Evolutionary conservation across 2,888 invertebrate species (phyloP), one percentile per base, ranked within the genome.

Genomic region (Hermaeophaga mercurialis): DNA sequence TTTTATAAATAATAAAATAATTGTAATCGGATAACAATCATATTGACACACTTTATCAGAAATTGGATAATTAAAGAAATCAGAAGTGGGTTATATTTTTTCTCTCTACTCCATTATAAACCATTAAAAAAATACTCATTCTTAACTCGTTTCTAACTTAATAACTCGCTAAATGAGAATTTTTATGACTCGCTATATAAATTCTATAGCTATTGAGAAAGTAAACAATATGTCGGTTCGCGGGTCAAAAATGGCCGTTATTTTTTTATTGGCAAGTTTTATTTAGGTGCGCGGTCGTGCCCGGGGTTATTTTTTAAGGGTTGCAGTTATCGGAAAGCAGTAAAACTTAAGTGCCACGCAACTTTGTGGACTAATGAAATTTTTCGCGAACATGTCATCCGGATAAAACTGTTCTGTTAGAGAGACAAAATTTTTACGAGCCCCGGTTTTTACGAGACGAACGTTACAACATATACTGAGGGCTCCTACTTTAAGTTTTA

Each of bases 101-200:
- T n/a, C n/a, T n/a, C n/a, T n/a, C n/a, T n/a, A n/a, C n/a, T n/a
- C n/a, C n/a, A n/a, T n/a, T n/a, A n/a, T n/a, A n/a, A n/a, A n/a
- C n/a, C n/a, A n/a, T n/a, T n/a, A n/a, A n/a, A n/a, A n/a, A n/a
- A n/a, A n/a, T n/a, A n/a, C n/a, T n/a, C n/a, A n/a, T n/a, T n/a
- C n/a, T n/a, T n/a, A n/a, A 68, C 68, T 69, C 68, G 69, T 69
- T 68, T 65, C 65, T 64, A 65, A 68, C 65, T 70, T 69, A 69
- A 70, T 68, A 67, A 66, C 54, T 65, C 66, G 64, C 64, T 67
- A 69, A 71, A 71, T 71, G 70, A 69, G 68, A 70, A 71, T 70
- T 71, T 71, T 70, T 69, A 70, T 65, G 68, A 43, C 36, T 14
- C 26, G 24, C 52, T 39, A 31, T 52, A 58, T 58, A 58, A 58